These are phyloP conservation scores for Anagrus nilaparvatae DNA, from an alignment of 1,140 invertebrate species.

Conservation along the genomic window DNA sequence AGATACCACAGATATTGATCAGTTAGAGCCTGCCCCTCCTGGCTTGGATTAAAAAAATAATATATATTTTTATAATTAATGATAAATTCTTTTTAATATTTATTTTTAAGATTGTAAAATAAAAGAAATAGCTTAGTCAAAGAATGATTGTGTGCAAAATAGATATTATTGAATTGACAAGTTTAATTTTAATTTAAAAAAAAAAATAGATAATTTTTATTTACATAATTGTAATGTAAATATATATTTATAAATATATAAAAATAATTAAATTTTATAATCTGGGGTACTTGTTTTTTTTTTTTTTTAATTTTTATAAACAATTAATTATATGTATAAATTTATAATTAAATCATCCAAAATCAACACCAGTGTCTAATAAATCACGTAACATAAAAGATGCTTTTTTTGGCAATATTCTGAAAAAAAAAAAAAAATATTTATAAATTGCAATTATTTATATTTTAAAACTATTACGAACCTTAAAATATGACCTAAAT, in stretches of 20 bases:
- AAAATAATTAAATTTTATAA: too few relatives aligned
- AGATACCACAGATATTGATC: constrained; percentile 31
- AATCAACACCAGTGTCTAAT: constrained; percentile 55
- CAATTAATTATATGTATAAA: too few relatives aligned
- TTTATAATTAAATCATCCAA: constrained; percentile 46
- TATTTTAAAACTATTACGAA: constrained; percentile 17
- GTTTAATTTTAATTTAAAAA: too few relatives aligned
- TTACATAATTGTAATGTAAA: too few relatives aligned
- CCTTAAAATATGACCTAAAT: constrained; percentile 47
- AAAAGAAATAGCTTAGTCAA: constrained; percentile 1
- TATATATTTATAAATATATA: too few relatives aligned
- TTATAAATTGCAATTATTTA: constrained; percentile 1
- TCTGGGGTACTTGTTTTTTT: too few relatives aligned
- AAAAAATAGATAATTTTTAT: too few relatives aligned
- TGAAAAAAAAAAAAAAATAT: constrained; percentile 24
- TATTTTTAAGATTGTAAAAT: constrained; percentile 5
- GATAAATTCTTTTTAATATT: constrained; percentile 4
- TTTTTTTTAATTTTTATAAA: too few relatives aligned
- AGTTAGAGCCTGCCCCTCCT: constrained; percentile 39
- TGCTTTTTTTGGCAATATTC: constrained; percentile 49
- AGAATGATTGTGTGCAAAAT: constrained; percentile 2
- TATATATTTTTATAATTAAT: constrained; percentile 3
- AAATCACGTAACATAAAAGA: constrained; percentile 51
- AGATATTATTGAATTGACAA: constrained; percentile 5
- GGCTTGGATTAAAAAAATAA: constrained; percentile 34